Base-by-base conservation (phyloP, 2,113 vertebrate genomes). In the Rhipidura dahli region DNA sequence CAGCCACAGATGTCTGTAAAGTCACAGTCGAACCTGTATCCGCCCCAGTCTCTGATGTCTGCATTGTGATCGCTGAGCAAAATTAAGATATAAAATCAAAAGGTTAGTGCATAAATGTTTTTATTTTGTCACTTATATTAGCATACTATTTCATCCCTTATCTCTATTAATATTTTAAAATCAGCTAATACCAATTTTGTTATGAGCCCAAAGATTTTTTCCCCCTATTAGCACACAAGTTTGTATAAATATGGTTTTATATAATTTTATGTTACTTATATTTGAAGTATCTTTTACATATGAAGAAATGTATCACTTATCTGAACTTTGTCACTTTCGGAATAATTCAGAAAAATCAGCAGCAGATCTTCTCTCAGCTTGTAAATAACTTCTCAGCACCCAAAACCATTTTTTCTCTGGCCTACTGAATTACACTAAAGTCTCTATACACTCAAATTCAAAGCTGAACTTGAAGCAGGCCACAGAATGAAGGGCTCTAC, bases 11-110 rank as follows among this genome's bases (percentile, higher is more conserved):
- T n/a, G 98, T 97, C 91, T 98, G 98, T 90, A 98, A 97, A 97
- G 98, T 98, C 97, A 98, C 98, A 94, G 98, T 98, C 2, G 98
- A 98, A 94, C 98, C 96, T 96, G 98, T 98, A 94, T 98, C 98
- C 5, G 98, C 98, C 84, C 97, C 98, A 83, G 98, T 98, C 97
- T 98, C 98, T 92, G 98, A 98, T 42, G 98, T 98, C 98, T 98
- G 98, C 98, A 98, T 98, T 81, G 97, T 98, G 97, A 97, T 97
- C 82, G 98, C 98, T 98, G 94, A 94, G 97, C 80, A 81, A 96
- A 49, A 97, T 77, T 30, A 91, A 96, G 91, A 94, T 0, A 79
- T 20, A 81, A 96, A 96, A 96, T 49, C 30, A 75, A 79, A 86
- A 83, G 13, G 57, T 95, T 87, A 93, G 56, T 40, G 19, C 23